phyloP scores from a whole-genome alignment of 2,797 vertebrate genomes.

The Amblyopsis hoosieri region DNA sequence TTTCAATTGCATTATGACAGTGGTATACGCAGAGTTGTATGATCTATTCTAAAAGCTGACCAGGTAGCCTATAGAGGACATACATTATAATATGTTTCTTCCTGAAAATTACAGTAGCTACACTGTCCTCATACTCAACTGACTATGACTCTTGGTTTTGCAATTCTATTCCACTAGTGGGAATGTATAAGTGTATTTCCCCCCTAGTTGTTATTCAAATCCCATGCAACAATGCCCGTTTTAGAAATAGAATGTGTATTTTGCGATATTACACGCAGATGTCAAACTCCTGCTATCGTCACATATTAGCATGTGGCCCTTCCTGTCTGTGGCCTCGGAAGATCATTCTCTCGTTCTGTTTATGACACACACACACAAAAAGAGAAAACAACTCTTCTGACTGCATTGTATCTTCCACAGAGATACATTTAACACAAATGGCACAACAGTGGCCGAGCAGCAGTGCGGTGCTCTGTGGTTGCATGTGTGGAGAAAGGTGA shows the following conservation, averaged over 20 bases:
- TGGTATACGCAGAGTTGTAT: background rate
- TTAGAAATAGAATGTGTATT: background rate
- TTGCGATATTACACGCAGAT: slow-evolving; percentile 2
- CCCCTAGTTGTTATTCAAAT: background rate
- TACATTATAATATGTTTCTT: too few relatives aligned
- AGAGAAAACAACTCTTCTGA: background rate
- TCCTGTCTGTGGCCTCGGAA: slow-evolving; percentile 18
- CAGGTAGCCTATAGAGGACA: background rate
- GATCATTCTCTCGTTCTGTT: slow-evolving; percentile 28
- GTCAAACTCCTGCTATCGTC: slow-evolving; percentile 8
- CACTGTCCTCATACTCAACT: background rate
- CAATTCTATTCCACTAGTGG: too few relatives aligned
- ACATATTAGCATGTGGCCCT: slow-evolving; percentile 20
- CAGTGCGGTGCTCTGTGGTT: slow-evolving; percentile 8
- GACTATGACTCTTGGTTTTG: background rate
- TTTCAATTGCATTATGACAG: slow-evolving; percentile 1
- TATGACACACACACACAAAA: background rate
- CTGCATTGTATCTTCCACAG: background rate
- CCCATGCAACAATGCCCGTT: slow-evolving; percentile 13
- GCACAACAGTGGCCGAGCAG: background rate
- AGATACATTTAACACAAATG: slow-evolving; percentile 3
- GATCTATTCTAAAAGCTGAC: background rate
- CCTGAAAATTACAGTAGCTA: background rate
- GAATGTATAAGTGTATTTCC: background rate
- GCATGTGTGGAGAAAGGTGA: slow-evolving; percentile 10